Base-by-base conservation (phyloP, 2,797 vertebrate genomes). In the Dipus sagitta region DNA sequence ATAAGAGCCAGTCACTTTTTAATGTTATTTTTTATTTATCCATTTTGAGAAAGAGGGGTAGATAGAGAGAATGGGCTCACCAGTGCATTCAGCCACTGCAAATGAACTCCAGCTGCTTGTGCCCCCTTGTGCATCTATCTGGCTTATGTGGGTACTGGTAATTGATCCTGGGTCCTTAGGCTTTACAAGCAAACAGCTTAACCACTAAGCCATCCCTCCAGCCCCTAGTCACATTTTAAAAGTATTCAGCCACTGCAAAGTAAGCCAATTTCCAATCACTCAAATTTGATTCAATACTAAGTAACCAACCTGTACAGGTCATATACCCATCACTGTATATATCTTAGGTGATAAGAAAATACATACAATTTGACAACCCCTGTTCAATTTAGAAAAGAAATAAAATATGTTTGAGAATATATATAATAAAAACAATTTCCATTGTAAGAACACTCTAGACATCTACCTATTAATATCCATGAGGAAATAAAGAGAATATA, bases 221-320 rank as follows among this genome's bases (percentile, higher is more conserved):
- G 47, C 47, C 47, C 47, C 47, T 5, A 76, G 10, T 90, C 71
- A 47, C 1, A 68, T 15, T 23, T 65, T 80, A 76, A 90, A 87
- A 52, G 2, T 12, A 92, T 38, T 75, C 17, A 77, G n/a, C 6
- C 58, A 47, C 86, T 62, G 86, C 62, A 64, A 84, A 82, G 28
- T 89, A 62, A 88, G 42, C 42, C 64, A 52, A 65, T 78, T 38
- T 8, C 17, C 7, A 86, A 21, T 82, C 90, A 74, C 32, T 92
- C 28, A 92, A 68, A 3, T 30, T 82, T 86, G 54, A 14, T 60
- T 83, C 74, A 54, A 78, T 86, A 64, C 62, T 68, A 58, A 64
- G 11, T 79, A 84, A 72, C 60, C 0, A 7, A 60, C 20, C 52
- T 38, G 60, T 60, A 38, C 65, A 77, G 5, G 2, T 88, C 7